Evolutionary conservation across 2,888 invertebrate genomes (phyloP), one percentile per base, ranked within the genome.

Genomic region (Ecliptopera silaceata): DNA sequence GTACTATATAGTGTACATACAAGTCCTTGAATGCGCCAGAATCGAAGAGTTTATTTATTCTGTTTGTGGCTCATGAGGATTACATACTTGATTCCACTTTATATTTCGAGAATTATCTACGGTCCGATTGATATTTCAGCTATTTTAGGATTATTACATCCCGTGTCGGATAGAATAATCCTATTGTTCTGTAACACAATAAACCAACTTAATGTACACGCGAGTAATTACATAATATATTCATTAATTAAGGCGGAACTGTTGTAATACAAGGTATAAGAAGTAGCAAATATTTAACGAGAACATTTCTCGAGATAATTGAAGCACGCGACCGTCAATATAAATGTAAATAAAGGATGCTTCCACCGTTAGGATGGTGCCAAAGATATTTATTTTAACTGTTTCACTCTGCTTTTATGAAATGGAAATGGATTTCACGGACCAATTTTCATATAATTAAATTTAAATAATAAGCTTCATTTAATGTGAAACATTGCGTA

Each of bases 181-280:
- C 41, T 20, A 17, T 44, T 34, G 29, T n/a, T 45, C 52, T 32
- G 32, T 31, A 17, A 56, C 13, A 56, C 6, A 50, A 46, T 29
- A 41, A 17, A 32, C 31, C 39, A 45, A 31, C 18, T 41, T 53
- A 55, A 56, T 51, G 45, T 58, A 44, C 47, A 41, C 56, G 39
- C 50, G 47, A 34, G 47, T 62, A 54, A 64, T 64, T 59, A 61
- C 56, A 56, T 48, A 64, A 15, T 36, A 15, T 36, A 36, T 36
- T 45, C n/a, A 62, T 60, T 56, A 50, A 60, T 46, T 58, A 54
- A 52, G 48, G 36, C 26, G 47, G 50, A 58, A 55, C 44, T 36
- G 44, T 38, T 49, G 49, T 48, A 56, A 61, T 53, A 56, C 52
- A 61, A 61, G 32, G 29, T 6, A 22, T 22, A 22, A 49, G 57